These are phyloP conservation scores for Emydura subglobosa DNA, from an alignment of 2,113 vertebrate genomes.

Conservation along the genomic window DNA sequence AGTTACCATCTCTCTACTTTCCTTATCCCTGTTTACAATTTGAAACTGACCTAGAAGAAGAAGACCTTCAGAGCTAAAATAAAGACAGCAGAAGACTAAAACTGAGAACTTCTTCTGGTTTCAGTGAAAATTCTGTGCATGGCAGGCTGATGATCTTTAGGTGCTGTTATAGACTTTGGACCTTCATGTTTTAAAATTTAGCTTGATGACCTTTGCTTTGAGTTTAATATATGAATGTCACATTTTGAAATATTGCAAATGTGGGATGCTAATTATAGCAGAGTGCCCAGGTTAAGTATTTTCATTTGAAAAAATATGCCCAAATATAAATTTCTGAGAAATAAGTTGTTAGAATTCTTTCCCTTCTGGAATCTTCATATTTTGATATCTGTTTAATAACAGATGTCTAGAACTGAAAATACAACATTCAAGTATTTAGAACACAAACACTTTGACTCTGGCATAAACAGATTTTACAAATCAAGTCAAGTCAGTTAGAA, in stretches of 20 bases:
- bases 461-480: background rate
- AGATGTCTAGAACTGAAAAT: background rate
- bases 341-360: background rate
- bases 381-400: background rate
- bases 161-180: background rate
- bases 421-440: background rate
- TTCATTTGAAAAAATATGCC: background rate
- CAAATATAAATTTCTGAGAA: background rate
- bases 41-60: background rate
- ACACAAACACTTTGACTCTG: background rate
- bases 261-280: background rate
- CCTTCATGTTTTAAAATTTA: background rate
- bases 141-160: background rate
- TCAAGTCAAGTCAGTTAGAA: background rate
- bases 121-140: background rate
- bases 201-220: background rate
- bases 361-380: background rate
- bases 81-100: background rate
- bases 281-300: background rate
- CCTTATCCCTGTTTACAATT: background rate
- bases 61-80: background rate
- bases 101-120: fast-evolving
- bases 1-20: background rate
- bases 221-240: background rate
- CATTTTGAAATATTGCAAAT: background rate